Percentiles rank a stretch among this genome's conserved stretches.
Conservation (phyloP, 1,140 invertebrate genomes). For the Carposina sasakii region DNA sequence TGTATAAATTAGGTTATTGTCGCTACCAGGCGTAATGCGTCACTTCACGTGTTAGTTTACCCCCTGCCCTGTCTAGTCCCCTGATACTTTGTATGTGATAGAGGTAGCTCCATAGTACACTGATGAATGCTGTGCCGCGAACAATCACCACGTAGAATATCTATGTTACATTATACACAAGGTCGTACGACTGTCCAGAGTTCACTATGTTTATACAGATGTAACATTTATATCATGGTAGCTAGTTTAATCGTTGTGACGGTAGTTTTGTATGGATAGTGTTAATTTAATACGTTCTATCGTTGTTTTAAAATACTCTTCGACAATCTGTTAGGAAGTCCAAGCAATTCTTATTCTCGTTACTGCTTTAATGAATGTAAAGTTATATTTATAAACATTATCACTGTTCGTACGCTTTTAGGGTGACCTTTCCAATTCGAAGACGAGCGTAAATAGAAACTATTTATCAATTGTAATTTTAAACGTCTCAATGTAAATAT, state of each 20-base stretch:
- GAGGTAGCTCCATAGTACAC: constrained; percentile 34
- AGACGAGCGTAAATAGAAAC: constrained; percentile 38
- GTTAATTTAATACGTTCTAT: constrained; percentile 22
- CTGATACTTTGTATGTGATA: constrained; percentile 53
- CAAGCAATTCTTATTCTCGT: constrained; percentile 49
- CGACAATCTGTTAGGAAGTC: constrained; percentile 35
- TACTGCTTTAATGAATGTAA: constrained; percentile 59
- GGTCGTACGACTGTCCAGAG: constrained; percentile 10
- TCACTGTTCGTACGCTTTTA: constrained; percentile 60
- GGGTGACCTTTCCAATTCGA: constrained; percentile 45
- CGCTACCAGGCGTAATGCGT: constrained; percentile 32
- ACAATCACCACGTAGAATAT: constrained; percentile 46
- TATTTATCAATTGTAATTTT: constrained; percentile 56
- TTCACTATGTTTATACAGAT: constrained; percentile 10
- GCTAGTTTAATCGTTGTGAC: constrained; percentile 63
- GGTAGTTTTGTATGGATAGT: constrained; percentile 46
- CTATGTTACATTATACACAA: constrained; percentile 35
- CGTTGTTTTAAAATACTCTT: constrained; percentile 29
- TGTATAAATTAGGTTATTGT: constrained; percentile 69
- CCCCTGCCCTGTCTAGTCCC: constrained; percentile 53
- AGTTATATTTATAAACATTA: constrained; percentile 43
- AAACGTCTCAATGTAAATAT: constrained; percentile 64
- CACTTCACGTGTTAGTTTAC: constrained; percentile 29
- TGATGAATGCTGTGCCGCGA: constrained; percentile 41
- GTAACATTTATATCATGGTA: constrained; percentile 37